Percentiles rank a stretch among this genome's conserved stretches.
phyloP scores from a whole-genome alignment of 2,888 invertebrate species.

The Leucoma salicis region DNA sequence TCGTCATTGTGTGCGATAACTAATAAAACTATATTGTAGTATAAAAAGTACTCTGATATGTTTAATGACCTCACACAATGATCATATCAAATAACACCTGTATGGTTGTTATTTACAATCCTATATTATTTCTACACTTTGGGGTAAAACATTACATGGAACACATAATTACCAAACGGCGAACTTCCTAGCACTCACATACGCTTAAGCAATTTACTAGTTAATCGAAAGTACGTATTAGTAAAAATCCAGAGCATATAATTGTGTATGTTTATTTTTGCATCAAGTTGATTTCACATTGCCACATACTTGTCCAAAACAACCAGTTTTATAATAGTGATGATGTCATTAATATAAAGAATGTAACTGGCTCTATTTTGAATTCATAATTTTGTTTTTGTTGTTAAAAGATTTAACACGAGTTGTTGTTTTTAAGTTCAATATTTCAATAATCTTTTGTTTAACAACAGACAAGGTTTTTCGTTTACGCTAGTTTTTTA shows the following conservation, averaged over 20 bases:
- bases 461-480: conserved; percentile 4
- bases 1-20: no score
- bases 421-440: conserved; percentile 31
- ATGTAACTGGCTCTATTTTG: conserved; percentile 22
- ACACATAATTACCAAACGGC: neutral
- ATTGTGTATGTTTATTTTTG: conserved; percentile 14
- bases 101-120: no score
- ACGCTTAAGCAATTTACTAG: neutral
- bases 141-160: neutral
- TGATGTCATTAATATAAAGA: conserved; percentile 51
- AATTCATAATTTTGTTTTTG: conserved; percentile 31
- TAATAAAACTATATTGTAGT: no score
- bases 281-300: conserved; percentile 26
- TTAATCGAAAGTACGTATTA: neutral
- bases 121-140: neutral
- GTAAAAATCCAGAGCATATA: conserved; percentile 25
- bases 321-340: conserved; percentile 35
- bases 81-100: no score
- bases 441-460: conserved; percentile 26
- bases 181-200: conserved; percentile 8
- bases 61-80: no score
- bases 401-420: conserved; percentile 44
- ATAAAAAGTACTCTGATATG: no score
- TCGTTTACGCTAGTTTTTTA: conserved; percentile 18
- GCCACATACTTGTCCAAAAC: conserved; percentile 22